These are phyloP conservation scores for Pachycephus smyrnensis DNA, from an alignment of 2,888 invertebrate species.

Conservation along the genomic window DNA sequence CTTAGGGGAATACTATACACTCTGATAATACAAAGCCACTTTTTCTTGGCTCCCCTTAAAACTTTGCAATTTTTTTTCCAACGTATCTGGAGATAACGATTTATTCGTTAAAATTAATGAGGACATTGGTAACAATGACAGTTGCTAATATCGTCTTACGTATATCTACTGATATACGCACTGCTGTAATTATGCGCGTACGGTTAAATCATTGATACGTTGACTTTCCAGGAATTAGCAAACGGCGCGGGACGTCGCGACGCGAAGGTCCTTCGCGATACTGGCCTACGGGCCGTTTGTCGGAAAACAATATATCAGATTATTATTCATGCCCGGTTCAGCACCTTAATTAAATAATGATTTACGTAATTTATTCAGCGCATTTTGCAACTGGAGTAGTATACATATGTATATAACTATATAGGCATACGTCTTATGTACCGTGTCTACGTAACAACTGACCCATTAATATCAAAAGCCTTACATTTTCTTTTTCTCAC, in stretches of 20 bases:
- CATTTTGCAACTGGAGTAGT: constrained; percentile 2
- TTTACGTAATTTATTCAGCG: constrained; percentile 35
- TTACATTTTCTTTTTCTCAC: background rate
- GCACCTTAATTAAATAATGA: constrained; percentile 42
- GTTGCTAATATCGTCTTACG: background rate
- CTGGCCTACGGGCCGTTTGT: constrained; percentile 19
- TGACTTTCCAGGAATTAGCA: background rate
- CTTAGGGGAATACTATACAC: background rate
- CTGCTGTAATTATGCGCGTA: background rate
- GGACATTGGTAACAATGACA: background rate
- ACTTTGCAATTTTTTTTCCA: background rate
- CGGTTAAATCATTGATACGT: background rate
- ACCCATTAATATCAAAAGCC: constrained; percentile 5
- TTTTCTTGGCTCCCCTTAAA: background rate
- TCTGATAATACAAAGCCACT: background rate
- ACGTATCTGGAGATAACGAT: background rate
- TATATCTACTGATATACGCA: background rate
- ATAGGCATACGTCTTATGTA: background rate
- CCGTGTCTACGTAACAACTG: background rate
- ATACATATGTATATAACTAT: background rate
- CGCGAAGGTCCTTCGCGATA: constrained; percentile 13
- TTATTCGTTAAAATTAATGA: background rate
- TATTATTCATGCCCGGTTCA: constrained; percentile 35
- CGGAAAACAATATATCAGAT: constrained; percentile 35
- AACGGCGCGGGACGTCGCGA: constrained; percentile 4